phyloP scores from a whole-genome alignment of 2,113 vertebrate species.

The Helogale parvula region DNA sequence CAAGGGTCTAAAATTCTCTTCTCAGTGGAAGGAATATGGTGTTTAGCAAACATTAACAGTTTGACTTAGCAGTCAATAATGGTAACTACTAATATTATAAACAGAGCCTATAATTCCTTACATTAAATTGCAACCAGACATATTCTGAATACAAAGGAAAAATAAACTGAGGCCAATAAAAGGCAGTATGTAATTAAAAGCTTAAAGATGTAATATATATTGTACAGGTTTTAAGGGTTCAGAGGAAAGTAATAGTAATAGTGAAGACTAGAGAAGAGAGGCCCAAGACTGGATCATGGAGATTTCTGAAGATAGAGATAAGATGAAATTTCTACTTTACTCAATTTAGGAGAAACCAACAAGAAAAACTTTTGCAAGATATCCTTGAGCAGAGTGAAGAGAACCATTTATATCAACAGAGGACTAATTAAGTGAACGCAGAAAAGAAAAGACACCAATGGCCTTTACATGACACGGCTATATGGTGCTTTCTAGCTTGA shows the following conservation, averaged over 20 bases:
- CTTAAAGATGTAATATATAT: background rate
- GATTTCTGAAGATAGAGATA: background rate
- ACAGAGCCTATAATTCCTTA: background rate
- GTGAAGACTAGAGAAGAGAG: background rate
- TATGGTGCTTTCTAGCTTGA: background rate
- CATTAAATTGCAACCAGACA: background rate
- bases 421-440: background rate
- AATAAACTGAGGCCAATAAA: background rate
- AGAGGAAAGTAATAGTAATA: background rate
- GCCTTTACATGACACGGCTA: background rate
- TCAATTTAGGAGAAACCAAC: background rate
- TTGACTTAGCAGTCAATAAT: background rate
- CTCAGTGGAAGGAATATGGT: background rate
- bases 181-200: background rate
- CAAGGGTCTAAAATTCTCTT: background rate
- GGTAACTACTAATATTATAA: background rate
- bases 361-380: background rate
- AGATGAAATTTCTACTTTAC: background rate
- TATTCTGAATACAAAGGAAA: background rate
- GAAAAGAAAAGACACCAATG: background rate
- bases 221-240: background rate
- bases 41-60: background rate
- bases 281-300: background rate
- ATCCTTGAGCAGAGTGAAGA: background rate
- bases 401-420: background rate